These are phyloP conservation scores for Lepidochitona cinerea DNA, from an alignment of 2,888 invertebrate genomes.

Conservation along the genomic window DNA sequence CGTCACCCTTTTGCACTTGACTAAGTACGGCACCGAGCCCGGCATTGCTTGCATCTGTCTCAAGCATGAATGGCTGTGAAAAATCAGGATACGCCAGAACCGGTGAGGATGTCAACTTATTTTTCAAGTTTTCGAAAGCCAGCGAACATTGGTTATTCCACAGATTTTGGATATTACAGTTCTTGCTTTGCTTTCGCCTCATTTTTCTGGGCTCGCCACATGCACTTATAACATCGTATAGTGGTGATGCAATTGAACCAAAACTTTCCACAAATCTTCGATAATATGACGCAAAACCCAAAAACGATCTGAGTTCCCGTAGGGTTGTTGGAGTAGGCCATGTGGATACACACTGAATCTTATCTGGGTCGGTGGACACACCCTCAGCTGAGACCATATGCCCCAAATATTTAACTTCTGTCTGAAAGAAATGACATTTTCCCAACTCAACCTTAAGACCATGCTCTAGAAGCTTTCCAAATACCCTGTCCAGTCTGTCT, in stretches of 20 bases:
- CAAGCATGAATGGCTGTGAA: constrained; percentile 11
- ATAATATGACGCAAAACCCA: constrained; percentile 27
- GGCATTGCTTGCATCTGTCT: constrained; percentile 16
- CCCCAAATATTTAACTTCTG: constrained; percentile 25
- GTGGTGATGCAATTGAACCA: constrained; percentile 13
- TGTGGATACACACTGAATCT: constrained; percentile 14
- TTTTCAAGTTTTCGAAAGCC: constrained; percentile 25
- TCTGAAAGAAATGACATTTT: constrained; percentile 31
- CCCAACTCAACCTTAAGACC: constrained; percentile 23
- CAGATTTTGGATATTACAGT: background rate
- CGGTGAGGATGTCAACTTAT: constrained; percentile 23
- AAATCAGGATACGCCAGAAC: constrained; percentile 28
- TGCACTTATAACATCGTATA: constrained; percentile 16
- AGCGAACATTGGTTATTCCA: constrained; percentile 24
- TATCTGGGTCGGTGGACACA: constrained; percentile 13
- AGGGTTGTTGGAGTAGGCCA: constrained; percentile 20
- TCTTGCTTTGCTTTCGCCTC: background rate
- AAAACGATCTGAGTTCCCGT: constrained; percentile 23
- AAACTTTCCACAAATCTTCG: constrained; percentile 25
- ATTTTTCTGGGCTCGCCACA: background rate
- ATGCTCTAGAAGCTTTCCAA: constrained; percentile 15
- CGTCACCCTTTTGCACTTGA: constrained; percentile 17
- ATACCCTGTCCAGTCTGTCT: constrained; percentile 17
- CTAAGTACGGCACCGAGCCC: constrained; percentile 25
- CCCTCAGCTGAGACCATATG: constrained; percentile 28